Evolutionary conservation across 2,888 invertebrate genomes (phyloP).

Genomic region (Oxyteleia sp.): DNA sequence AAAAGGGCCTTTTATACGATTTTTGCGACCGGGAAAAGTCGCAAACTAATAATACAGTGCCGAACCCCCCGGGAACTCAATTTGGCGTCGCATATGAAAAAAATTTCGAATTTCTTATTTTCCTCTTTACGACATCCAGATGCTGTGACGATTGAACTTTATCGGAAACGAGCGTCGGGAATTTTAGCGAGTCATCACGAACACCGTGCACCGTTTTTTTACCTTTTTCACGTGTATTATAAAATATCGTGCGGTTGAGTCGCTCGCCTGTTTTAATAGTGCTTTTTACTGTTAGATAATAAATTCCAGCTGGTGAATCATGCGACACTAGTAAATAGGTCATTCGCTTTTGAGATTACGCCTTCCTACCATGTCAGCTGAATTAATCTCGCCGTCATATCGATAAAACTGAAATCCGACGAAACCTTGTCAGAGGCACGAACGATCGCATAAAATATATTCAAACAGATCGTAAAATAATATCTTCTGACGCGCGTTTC

Average conservation of each 20-base stretch:
- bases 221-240: slow-evolving; percentile 38
- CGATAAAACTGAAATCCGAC: slow-evolving; percentile 61
- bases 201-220: slow-evolving; percentile 22
- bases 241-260: slow-evolving; percentile 35
- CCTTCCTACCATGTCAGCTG: slow-evolving; percentile 50
- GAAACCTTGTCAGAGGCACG: slow-evolving; percentile 64
- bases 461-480: slow-evolving; percentile 66
- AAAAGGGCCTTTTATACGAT: slow-evolving; percentile 31
- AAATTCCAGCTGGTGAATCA: slow-evolving; percentile 79
- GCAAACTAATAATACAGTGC: slow-evolving; percentile 53
- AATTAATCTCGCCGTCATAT: slow-evolving; percentile 65
- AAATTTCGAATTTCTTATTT: slow-evolving; percentile 61
- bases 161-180: slow-evolving; percentile 37
- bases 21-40: slow-evolving; percentile 37
- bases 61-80: slow-evolving; percentile 34
- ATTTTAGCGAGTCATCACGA: slow-evolving; percentile 46
- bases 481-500: slow-evolving; percentile 41
- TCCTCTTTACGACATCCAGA: slow-evolving; percentile 59
- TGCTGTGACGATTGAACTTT: slow-evolving; percentile 59
- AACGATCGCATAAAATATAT: slow-evolving; percentile 60
- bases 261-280: slow-evolving; percentile 28
- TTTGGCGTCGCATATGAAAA: slow-evolving; percentile 35
- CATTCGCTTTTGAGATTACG: slow-evolving; percentile 73
- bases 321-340: slow-evolving; percentile 77
- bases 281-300: slow-evolving; percentile 69